These are phyloP conservation scores for Hylia prasina DNA, from an alignment of 2,113 vertebrate genomes.

Conservation along the genomic window DNA sequence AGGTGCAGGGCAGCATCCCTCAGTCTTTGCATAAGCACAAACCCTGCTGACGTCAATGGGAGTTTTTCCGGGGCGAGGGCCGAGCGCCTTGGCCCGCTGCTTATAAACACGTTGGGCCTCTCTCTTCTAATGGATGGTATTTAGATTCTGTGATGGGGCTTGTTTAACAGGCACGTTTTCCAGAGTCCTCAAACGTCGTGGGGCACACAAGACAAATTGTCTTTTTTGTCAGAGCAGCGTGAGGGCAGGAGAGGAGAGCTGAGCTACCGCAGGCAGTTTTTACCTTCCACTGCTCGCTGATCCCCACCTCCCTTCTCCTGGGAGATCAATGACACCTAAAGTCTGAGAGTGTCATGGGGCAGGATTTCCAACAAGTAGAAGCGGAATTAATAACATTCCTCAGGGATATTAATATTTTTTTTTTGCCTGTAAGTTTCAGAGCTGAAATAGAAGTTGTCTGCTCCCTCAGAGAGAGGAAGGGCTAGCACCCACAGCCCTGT, in stretches of 20 bases:
- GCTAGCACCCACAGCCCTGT: neutral
- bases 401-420: neutral
- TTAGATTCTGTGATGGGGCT: slow-evolving; percentile 59
- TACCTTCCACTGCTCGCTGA: neutral
- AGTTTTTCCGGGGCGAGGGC: neutral
- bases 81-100: slow-evolving; percentile 36
- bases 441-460: neutral
- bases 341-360: neutral
- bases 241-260: slow-evolving; percentile 8
- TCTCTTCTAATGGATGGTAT: slow-evolving; percentile 68
- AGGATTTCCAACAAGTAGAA: neutral
- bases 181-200: slow-evolving; percentile 60
- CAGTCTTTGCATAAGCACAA: neutral
- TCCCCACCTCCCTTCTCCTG: neutral
- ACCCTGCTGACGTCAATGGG: slow-evolving; percentile 17
- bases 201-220: slow-evolving; percentile 65
- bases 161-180: slow-evolving; percentile 60
- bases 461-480: neutral
- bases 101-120: slow-evolving; percentile 68
- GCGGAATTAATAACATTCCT: neutral
- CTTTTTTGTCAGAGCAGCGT: slow-evolving; percentile 28
- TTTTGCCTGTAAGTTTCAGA: neutral
- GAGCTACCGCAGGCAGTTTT: slow-evolving; percentile 29
- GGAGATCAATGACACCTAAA: neutral
- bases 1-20: neutral